These are phyloP conservation scores for Polyodon spathula DNA, from an alignment of 2,113 vertebrate genomes.

Conservation along the genomic window DNA sequence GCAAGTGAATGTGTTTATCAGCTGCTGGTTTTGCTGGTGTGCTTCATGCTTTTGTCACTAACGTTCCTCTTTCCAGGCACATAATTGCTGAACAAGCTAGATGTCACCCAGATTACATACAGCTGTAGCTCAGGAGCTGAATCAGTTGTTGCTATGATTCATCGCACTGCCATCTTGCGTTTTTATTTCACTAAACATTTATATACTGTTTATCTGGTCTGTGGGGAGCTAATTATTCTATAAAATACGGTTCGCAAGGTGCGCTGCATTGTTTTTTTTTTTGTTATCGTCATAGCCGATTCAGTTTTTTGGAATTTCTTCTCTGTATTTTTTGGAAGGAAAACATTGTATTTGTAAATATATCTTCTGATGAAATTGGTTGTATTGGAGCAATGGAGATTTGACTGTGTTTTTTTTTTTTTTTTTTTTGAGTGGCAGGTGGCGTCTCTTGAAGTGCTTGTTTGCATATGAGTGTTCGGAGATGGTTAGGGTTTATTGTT, in stretches of 20 bases:
- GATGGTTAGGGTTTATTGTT: no score
- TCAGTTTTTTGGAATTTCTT: constrained; percentile 15
- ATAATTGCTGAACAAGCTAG: constrained; percentile 34
- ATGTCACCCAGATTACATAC: constrained; percentile 23
- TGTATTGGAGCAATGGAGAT: no score
- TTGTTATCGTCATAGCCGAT: constrained; percentile 29
- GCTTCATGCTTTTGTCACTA: constrained; percentile 19
- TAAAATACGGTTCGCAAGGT: constrained; percentile 33
- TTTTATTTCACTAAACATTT: constrained; percentile 31
- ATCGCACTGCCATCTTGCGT: constrained; percentile 20
- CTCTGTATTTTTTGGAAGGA: constrained; percentile 9
- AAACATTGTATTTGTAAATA: neutral
- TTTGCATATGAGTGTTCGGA: no score
- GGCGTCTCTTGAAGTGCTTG: no score
- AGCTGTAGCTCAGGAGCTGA: constrained; percentile 29
- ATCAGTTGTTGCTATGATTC: constrained; percentile 16
- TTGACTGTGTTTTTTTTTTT: no score
- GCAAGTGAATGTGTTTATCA: neutral
- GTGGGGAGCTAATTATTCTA: constrained; percentile 46
- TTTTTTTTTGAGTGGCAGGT: no score
- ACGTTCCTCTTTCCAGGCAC: constrained; percentile 8
- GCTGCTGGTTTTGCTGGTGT: neutral
- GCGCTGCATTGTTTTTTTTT: constrained; percentile 32
- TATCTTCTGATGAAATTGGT: no score
- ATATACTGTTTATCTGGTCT: constrained; percentile 29